phyloP scores from a whole-genome alignment of 2,888 invertebrate species.

The Petrolisthes cinctipes region DNA sequence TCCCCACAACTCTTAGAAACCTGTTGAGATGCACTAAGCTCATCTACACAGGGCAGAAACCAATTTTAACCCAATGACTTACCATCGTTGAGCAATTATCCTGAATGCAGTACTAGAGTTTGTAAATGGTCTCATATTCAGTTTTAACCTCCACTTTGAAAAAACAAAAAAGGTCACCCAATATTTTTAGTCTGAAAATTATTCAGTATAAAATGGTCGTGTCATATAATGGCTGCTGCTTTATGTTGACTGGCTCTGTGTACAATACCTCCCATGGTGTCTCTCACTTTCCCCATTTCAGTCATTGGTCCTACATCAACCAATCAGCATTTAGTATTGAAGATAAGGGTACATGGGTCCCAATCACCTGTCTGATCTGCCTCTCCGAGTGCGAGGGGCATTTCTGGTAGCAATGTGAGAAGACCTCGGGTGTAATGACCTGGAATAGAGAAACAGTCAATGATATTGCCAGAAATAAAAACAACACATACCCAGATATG shows the following conservation, averaged over 20 bases:
- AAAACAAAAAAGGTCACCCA: not conserved
- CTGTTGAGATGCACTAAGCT: no score
- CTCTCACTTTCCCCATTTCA: not conserved
- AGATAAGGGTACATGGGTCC: not conserved
- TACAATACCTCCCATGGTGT: not conserved
- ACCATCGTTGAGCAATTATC: no score
- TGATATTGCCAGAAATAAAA: not conserved
- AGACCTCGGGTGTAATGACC: conserved; percentile 48
- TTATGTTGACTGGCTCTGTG: not conserved
- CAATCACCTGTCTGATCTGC: conserved; percentile 44
- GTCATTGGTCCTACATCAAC: not conserved
- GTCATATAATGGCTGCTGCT: not conserved
- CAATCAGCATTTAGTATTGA: not conserved
- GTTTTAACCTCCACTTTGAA: no score
- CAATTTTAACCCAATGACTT: no score
- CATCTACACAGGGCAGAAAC: no score
- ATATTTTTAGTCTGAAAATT: not conserved
- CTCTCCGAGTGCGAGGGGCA: conserved; percentile 37
- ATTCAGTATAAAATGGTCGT: not conserved
- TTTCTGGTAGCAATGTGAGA: conserved; percentile 44
- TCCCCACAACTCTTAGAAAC: no score
- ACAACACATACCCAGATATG: not conserved
- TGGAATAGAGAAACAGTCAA: not conserved
- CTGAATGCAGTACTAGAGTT: no score
- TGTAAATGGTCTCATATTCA: no score